Base-by-base conservation (phyloP, 1,140 invertebrate species). In the Belonocnema kinseyi region DNA sequence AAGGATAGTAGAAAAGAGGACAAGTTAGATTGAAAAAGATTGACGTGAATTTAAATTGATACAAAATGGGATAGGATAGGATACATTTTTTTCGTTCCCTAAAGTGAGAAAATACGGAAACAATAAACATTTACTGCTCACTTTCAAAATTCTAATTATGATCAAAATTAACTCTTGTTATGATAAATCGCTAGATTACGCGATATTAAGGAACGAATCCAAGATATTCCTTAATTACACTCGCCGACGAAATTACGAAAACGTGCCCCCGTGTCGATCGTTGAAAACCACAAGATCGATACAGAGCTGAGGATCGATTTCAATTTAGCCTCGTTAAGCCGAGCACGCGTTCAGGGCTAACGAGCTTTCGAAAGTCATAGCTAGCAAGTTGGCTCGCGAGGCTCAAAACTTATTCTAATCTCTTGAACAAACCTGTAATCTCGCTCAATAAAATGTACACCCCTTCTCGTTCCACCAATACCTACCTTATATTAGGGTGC, bases 311-410 rank as follows among this genome's bases (percentile, higher is more conserved):
- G 85, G 88, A 91, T 91, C 90, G 89, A 91, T 91, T 91, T 91
- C 89, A 91, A 91, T 91, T 91, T 91, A 90, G 83, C 87, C 86
- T 90, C 88, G 87, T 91, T 91, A 90, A 90, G 85, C 85, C 76
- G 40, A 76, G 83, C 86, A 86, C 87, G 88, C 82, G 81, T 85
- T 86, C 86, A 78, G 82, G 82, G 85, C 87, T 90, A 91, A 90
- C 90, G 89, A 91, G 90, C 89, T 90, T 90, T 91, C 89, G 85
- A 90, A 90, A 91, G 87, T 90, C 89, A 84, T 89, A 89, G 89
- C 86, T 86, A 88, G 89, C 88, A 88, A 90, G 89, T 90, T 90
- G 88, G 85, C 83, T 84, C 77, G 75, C 76, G 77, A 77, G 76
- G 74, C 74, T 82, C 77, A 81, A 83, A 82, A 83, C 85, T 82